Evolutionary conservation across 2,797 vertebrate species (phyloP), one percentile per base, ranked within the genome.

Genomic region (Pteropus rufus): DNA sequence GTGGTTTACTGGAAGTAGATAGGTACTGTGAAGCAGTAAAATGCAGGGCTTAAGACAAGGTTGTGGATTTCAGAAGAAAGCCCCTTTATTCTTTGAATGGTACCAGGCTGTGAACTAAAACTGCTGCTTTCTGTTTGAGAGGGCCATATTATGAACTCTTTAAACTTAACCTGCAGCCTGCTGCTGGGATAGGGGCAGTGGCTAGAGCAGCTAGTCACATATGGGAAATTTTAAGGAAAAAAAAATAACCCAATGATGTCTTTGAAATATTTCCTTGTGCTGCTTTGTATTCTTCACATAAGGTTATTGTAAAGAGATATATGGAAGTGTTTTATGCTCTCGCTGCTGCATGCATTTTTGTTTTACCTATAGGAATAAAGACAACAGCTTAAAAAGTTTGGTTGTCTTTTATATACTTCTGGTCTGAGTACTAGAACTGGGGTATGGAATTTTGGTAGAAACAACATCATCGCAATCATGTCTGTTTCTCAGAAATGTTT

Each of bases 261-360:
- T 93, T 80, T 56, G n/a, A 89, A 80, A 72, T 92, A 14, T 67
- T 93, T 65, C n/a, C 54, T 85, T 89, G n/a, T 91, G 10, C 4
- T 94, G n/a, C 15, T 89, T 94, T 93, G 19, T 86, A n/a, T 80
- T 91, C 5, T 80, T 93, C 41, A 60, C 7, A 77, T 8, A 65
- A 64, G 26, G 41, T 64, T 69, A 79, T 80, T 23, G 11, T 80
- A 86, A 93, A 84, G 19, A 46, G 2, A 54, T 69, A 56, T 49
- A 26, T 85, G 76, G 19, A 70, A 41, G 16, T 39, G 26, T 80
- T 73, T 86, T 88, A 82, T 75, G 21, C 2, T 70, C 23, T 85
- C 81, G 10, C 31, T 67, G 12, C 10, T 81, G 31, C 23, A 52
- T 31, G 7, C 6, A 46, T 15, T 62, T 69, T 39, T 64, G 60